Conservation (phyloP, 2,113 vertebrate species). For the Sander lucioperca region DNA sequence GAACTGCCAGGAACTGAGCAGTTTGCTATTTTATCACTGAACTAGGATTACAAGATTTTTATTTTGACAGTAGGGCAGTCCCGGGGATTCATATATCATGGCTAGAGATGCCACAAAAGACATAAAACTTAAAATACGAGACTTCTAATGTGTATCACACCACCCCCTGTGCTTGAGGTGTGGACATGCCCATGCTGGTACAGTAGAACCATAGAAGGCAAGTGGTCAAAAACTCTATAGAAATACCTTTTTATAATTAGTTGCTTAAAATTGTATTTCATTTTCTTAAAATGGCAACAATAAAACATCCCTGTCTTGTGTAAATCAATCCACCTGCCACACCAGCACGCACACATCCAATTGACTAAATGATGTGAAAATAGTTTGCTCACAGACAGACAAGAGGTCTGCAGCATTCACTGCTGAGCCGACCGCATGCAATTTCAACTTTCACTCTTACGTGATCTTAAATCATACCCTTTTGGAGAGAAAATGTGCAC, state of each 20-base stretch:
- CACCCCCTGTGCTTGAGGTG: neutral
- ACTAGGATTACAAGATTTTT: neutral
- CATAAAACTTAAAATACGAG: neutral
- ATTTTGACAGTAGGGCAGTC: neutral
- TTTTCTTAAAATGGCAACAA: neutral
- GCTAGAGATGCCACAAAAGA: neutral
- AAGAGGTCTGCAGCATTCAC: neutral
- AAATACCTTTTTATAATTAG: neutral
- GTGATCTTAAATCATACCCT: slow-evolving; percentile 34
- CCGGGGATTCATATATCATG: neutral
- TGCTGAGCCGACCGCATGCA: neutral
- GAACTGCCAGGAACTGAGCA: neutral
- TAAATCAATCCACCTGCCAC: neutral
- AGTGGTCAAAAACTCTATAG: neutral
- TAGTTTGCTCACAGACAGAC: neutral
- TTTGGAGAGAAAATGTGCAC: slow-evolving; percentile 27
- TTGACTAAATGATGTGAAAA: slow-evolving; percentile 7
- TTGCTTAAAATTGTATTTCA: neutral
- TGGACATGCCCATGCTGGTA: neutral
- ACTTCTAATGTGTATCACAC: neutral
- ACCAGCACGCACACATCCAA: slow-evolving; percentile 9
- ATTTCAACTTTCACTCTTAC: slow-evolving; percentile 29
- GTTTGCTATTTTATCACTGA: no score
- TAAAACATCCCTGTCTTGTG: no score
- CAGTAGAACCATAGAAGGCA: no score